Conservation (phyloP, 2,797 vertebrate genomes). For the Chaenodraco wilsoni region DNA sequence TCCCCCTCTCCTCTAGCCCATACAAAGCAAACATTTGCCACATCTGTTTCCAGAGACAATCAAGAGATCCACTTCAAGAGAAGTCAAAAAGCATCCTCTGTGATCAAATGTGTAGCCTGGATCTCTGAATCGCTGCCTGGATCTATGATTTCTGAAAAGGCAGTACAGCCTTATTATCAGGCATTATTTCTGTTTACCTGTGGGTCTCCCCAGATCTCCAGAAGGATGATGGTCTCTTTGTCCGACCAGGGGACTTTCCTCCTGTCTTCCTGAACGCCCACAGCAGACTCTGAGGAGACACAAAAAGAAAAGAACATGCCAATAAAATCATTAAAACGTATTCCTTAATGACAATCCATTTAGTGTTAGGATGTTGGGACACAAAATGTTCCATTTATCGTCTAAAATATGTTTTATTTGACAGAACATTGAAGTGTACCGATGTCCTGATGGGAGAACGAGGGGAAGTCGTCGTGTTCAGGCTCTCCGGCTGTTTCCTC, state of each 20-base stretch:
- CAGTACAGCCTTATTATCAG: too few species aligned
- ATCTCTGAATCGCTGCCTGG: neutral
- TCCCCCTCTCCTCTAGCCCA: too few species aligned
- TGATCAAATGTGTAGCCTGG: neutral
- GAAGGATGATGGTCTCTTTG: slow-evolving; percentile 81
- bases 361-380: too few species aligned
- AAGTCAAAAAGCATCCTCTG: neutral
- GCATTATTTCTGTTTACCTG: slow-evolving; percentile 49
- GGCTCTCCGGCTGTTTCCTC: slow-evolving; percentile 61
- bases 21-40: too few species aligned
- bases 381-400: too few species aligned
- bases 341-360: too few species aligned
- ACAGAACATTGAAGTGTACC: slow-evolving; percentile 55
- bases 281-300: slow-evolving; percentile 56
- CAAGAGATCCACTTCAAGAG: neutral
- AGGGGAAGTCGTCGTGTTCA: slow-evolving; percentile 57
- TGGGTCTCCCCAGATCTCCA: slow-evolving; percentile 82
- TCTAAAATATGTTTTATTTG: too few species aligned
- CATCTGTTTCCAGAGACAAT: neutral
- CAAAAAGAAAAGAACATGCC: neutral
- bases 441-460: slow-evolving; percentile 59
- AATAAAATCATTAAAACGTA: too few species aligned
- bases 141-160: neutral
- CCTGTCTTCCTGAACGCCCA: slow-evolving; percentile 74
- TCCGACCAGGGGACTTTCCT: slow-evolving; percentile 83